Base-by-base conservation (phyloP, 2,113 vertebrate genomes). In the Meleagris gallopavo region DNA sequence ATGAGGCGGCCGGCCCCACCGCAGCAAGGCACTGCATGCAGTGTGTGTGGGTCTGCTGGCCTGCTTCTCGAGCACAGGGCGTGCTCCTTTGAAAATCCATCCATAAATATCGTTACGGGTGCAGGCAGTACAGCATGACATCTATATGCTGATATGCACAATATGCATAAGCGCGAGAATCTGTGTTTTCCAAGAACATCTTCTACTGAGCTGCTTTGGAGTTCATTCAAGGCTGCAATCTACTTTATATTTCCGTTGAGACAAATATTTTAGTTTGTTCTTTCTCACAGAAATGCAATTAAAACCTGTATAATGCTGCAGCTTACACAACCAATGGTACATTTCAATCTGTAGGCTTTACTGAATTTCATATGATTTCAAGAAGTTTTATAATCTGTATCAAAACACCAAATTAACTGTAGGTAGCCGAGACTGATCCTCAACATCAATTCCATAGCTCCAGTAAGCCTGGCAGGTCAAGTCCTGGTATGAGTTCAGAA, bases 251-350 rank as follows among this genome's bases (percentile, higher is more conserved):
- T 86, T 91, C 86, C 58, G 52, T 8, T 25, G 81, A 93, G 86
- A 80, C 27, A 52, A 88, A 32, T 43, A 81, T 71, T 89, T 66
- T 22, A 86, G 72, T 77, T 85, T 52, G 29, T 64, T 11, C 36
- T 87, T 89, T 85, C 83, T 54, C 90, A 87, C 81, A 95, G 81
- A 84, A 94, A 90, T 81, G 54, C n/a, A 83, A 89, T 95, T 73
- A 91, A 87, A 95, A 32, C 4, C 22, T 27, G 17, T 41, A 19
- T 83, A 77, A 76, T 88, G 52, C 52, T 71, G 55, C 36, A 85
- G 46, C 46, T 18, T 14, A 70, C 48, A 45, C 81, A 76, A 41
- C 25, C 43, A 45, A 65, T 4, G 34, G 9, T 2, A 25, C 65
- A 48, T 79, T 93, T 78, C 52, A 41, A 19, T 78, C 61, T 43